Evolutionary conservation across 1,140 invertebrate genomes (phyloP).

Genomic region (Spodoptera frugiperda): DNA sequence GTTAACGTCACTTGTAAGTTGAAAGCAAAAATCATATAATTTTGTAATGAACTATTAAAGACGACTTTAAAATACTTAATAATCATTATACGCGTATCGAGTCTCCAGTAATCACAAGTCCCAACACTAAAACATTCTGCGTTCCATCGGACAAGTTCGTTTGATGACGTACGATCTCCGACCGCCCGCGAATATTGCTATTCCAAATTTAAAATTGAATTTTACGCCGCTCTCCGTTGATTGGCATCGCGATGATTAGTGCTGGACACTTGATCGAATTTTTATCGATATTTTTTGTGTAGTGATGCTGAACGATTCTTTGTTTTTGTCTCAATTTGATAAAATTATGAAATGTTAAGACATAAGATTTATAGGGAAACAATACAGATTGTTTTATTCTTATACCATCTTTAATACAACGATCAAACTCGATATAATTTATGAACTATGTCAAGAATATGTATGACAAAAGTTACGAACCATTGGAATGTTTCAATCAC

Average conservation of each 20-base stretch:
- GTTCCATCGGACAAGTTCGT: background rate
- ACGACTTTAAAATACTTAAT: background rate
- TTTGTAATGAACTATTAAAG: no score
- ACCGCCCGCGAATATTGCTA: conserved; percentile 34
- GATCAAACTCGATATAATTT: no score
- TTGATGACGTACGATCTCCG: conserved; percentile 39
- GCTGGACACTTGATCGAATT: conserved; percentile 18
- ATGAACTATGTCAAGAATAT: no score
- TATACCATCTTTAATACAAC: no score
- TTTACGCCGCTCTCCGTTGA: conserved; percentile 9
- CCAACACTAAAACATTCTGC: conserved; percentile 1
- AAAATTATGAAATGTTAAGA: no score
- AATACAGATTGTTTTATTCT: no score
- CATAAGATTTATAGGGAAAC: no score
- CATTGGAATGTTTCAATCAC: no score
- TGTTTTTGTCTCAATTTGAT: no score
- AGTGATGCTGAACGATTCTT: background rate
- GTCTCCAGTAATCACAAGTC: background rate
- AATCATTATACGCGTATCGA: background rate
- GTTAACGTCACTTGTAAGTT: no score
- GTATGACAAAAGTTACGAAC: no score
- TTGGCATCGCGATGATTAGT: conserved; percentile 6
- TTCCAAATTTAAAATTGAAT: conserved; percentile 51
- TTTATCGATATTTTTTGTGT: background rate
- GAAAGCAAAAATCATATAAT: no score